These are phyloP conservation scores for Bradypodion ventrale DNA, from an alignment of 2,797 vertebrate species.

Conservation along the genomic window DNA sequence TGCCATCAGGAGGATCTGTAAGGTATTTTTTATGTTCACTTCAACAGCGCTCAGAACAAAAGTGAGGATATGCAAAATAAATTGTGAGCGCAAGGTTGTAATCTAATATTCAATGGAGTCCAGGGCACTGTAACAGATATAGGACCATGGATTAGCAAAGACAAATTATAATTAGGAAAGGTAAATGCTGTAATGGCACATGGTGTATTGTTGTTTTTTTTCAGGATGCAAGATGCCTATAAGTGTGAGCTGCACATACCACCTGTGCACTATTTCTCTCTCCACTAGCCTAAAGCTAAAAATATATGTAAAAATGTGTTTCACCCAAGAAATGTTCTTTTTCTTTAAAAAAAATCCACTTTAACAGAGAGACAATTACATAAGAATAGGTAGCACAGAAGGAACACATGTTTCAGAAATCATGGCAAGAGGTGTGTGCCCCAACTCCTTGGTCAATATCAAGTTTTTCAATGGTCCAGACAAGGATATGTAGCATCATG, in stretches of 20 bases:
- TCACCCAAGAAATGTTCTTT: neutral
- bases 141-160: neutral
- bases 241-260: neutral
- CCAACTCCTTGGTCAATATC: no score
- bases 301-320: neutral
- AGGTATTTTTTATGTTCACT: constrained; percentile 23
- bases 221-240: constrained; percentile 1
- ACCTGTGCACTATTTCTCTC: neutral
- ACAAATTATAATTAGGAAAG: neutral
- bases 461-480: no score
- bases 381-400: no score
- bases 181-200: neutral
- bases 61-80: neutral
- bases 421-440: no score
- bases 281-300: neutral
- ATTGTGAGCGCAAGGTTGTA: constrained; percentile 21
- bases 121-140: neutral
- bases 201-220: neutral
- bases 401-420: neutral
- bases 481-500: no score
- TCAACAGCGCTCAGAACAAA: neutral
- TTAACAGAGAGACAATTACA: neutral
- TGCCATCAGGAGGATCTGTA: constrained; percentile 8
- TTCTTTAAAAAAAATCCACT: neutral
- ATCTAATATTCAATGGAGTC: constrained; percentile 1